These are phyloP conservation scores for Lithobates sylvaticus DNA, from an alignment of 2,797 vertebrate genomes.

Conservation along the genomic window DNA sequence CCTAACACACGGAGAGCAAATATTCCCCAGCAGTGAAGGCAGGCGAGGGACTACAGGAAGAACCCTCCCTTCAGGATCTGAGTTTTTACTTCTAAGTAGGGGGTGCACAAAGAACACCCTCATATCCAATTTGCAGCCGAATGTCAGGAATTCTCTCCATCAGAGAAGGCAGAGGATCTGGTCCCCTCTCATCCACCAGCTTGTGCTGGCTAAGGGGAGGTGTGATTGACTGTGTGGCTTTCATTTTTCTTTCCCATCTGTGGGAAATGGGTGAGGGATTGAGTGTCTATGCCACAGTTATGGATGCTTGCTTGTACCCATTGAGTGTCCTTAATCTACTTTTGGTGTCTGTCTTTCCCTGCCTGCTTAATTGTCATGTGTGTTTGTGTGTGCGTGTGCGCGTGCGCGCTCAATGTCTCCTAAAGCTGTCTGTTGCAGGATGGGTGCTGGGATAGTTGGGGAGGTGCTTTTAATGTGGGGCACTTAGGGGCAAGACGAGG, in stretches of 20 bases:
- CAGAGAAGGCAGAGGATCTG: constrained; percentile 32
- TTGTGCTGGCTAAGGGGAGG: constrained; percentile 72
- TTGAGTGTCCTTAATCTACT: constrained; percentile 54
- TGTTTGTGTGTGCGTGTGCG: constrained; percentile 29
- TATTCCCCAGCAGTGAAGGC: constrained; percentile 56
- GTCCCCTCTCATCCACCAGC: constrained; percentile 64
- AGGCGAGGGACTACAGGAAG: constrained; percentile 48
- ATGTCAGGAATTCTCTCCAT: constrained; percentile 76
- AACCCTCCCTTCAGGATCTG: constrained; percentile 37
- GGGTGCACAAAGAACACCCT: constrained; percentile 38
- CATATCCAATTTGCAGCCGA: constrained; percentile 49
- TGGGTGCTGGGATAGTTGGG: constrained; percentile 44
- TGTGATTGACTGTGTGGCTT: constrained; percentile 38
- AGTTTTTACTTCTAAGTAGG: constrained; percentile 45
- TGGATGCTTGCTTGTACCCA: constrained; percentile 57
- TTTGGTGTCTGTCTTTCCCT: constrained; percentile 57
- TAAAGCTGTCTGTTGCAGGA: constrained; percentile 51
- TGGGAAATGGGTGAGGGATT: constrained; percentile 52
- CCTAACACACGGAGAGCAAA: constrained; percentile 56
- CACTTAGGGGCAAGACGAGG: constrained; percentile 33
- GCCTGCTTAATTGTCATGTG: constrained; percentile 58
- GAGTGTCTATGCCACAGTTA: constrained; percentile 50
- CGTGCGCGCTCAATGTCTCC: constrained; percentile 47
- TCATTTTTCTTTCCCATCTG: constrained; percentile 26
- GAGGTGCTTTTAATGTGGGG: constrained; percentile 49